Conservation (phyloP, 2,888 invertebrate genomes). For the Monopis laevigella region DNA sequence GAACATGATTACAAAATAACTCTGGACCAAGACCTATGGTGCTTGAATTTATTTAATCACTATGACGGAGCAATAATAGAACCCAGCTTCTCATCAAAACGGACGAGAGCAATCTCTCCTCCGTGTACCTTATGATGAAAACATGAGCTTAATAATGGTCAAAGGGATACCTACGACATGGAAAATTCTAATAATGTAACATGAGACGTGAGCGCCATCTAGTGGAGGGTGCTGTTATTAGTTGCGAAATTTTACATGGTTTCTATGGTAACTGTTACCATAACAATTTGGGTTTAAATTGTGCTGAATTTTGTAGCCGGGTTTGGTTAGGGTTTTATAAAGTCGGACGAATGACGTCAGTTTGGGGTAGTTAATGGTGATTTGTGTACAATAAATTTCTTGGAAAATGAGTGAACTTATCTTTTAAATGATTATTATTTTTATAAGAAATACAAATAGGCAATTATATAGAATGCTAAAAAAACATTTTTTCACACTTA, state of each 20-base stretch:
- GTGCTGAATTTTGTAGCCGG: no score
- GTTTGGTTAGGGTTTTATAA: no score
- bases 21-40: constrained; percentile 31
- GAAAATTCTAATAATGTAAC: constrained; percentile 6
- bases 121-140: constrained; percentile 36
- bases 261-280: constrained; percentile 1
- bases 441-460: no score
- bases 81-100: constrained; percentile 43
- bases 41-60: constrained; percentile 58
- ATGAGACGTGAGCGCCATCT: constrained; percentile 4
- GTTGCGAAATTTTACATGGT: neutral
- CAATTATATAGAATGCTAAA: no score
- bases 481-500: no score
- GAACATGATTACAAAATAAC: constrained; percentile 61
- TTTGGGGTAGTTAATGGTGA: no score
- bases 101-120: constrained; percentile 35
- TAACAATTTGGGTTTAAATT: no score
- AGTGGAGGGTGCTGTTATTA: neutral
- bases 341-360: no score
- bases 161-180: constrained; percentile 18
- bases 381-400: no score
- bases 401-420: no score
- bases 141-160: constrained; percentile 41
- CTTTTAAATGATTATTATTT: no score
- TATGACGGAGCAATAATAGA: constrained; percentile 57